Percentiles rank a stretch among this genome's conserved stretches.
Evolutionary conservation across 2,113 vertebrate genomes (phyloP).

Genomic region (Brienomyrus longianalis): DNA sequence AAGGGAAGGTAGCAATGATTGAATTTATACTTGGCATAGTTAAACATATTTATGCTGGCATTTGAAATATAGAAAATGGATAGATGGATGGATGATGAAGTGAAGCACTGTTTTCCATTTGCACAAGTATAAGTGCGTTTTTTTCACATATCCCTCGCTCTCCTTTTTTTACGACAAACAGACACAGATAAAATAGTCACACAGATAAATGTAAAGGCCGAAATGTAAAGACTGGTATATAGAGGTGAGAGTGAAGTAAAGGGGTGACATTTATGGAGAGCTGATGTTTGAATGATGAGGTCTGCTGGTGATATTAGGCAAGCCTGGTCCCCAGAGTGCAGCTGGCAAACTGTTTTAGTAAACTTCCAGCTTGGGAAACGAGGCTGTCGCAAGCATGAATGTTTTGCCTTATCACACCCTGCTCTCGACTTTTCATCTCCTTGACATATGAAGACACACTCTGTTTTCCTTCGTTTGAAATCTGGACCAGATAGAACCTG

Average conservation of each 20-base stretch:
- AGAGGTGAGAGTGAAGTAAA: not conserved
- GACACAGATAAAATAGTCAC: not conserved
- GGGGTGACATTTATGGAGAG: not conserved
- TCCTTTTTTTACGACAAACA: not conserved
- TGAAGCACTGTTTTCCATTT: not conserved
- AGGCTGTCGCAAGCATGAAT: not conserved
- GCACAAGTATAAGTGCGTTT: not conserved
- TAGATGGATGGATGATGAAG: not conserved
- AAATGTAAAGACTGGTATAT: not conserved
- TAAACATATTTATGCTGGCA: not conserved
- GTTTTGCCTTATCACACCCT: not conserved
- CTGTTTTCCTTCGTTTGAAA: not conserved
- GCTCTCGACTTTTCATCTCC: not conserved
- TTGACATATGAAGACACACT: not conserved
- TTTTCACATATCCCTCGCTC: not conserved
- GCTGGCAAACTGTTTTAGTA: not conserved
- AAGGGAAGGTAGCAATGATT: not conserved
- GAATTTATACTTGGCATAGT: not conserved
- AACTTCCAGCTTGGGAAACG: not conserved
- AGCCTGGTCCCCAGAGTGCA: not conserved
- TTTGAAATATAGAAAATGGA: not conserved
- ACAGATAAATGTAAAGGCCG: not conserved
- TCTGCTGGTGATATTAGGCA: not conserved
- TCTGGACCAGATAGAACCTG: not conserved
- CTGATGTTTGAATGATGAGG: not conserved